Evolutionary conservation across 2,888 invertebrate species (phyloP), one percentile per base, ranked within the genome.

Genomic region (Gymnocheta viridis): DNA sequence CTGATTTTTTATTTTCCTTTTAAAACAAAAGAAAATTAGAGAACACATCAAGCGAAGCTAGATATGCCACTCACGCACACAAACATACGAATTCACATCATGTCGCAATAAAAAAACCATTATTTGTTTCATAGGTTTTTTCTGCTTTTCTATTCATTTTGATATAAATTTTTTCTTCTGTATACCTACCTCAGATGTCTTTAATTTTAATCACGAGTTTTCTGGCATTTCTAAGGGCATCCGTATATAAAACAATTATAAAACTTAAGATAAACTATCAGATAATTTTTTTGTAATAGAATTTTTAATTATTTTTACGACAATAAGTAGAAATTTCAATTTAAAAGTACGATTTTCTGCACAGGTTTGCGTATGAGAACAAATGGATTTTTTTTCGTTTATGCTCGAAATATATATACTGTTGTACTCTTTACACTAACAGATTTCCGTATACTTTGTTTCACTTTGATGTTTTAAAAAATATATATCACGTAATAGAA

Each of bases 201-300:
- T 88, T 88, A 51, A 81, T 89, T 91, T 94, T 93, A 94, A 94
- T 95, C 94, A 93, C 93, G 93, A 94, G 93, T 93, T 94, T 94
- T 93, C 92, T 92, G 91, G 91, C 92, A 92, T 92, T 91, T 92
- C 91, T 88, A 89, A 89, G 91, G 92, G 92, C 94, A 94, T 94
- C 94, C 93, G 92, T 70, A 76, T 85, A 82, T 87, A 81, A 87
- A 87, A 92, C 90, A 90, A 90, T 86, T 85, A 86, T 87, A 87
- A 87, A 82, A 87, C 86, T 74, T 83, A 86, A 58, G 67, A 58
- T 32, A 14, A 64, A 35, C 44, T 69, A 51, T 64, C n/a, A 47
- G 47, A 73, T 41, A 29, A 73, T 49, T 41, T 69, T 62, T 69
- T 81, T 12, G 5, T 44, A 47, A 73, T 24, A 14, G 10, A 81